These are phyloP conservation scores for Grallaria varia DNA, from an alignment of 2,113 vertebrate species.

Conservation along the genomic window DNA sequence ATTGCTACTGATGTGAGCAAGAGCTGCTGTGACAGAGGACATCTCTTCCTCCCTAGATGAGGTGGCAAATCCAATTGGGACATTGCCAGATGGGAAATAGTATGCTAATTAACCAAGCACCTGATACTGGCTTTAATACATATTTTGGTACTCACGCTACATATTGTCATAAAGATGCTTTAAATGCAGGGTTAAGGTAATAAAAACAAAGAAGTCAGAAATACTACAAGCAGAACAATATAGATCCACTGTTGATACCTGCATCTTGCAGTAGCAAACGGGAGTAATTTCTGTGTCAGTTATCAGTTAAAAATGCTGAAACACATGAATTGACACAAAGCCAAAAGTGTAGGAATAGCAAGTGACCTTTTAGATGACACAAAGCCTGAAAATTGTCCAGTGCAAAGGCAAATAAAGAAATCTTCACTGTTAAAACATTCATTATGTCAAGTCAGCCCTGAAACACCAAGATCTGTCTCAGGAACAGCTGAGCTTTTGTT, in stretches of 20 bases:
- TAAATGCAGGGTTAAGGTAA: background rate
- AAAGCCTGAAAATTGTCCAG: background rate
- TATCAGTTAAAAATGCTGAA: background rate
- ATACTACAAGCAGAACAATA: background rate
- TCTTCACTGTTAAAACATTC: background rate
- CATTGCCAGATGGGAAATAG: background rate
- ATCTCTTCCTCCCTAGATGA: background rate
- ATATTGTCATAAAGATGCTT: background rate
- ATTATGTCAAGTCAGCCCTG: background rate
- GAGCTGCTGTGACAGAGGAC: fast-evolving
- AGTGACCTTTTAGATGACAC: background rate
- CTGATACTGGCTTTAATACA: background rate
- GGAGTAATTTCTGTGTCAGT: background rate
- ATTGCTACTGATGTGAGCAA: fast-evolving
- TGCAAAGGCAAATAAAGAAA: background rate
- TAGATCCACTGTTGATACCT: fast-evolving
- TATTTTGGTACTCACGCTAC: background rate
- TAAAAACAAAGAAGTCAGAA: background rate
- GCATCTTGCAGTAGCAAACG: background rate
- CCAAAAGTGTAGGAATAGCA: fast-evolving
- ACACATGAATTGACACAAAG: background rate
- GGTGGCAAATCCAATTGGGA: background rate
- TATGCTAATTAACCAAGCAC: background rate
- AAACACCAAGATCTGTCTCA: background rate
- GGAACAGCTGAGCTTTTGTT: background rate